These are phyloP conservation scores for Brachionus manjavacas DNA, from an alignment of 1,140 invertebrate genomes.

Conservation along the genomic window DNA sequence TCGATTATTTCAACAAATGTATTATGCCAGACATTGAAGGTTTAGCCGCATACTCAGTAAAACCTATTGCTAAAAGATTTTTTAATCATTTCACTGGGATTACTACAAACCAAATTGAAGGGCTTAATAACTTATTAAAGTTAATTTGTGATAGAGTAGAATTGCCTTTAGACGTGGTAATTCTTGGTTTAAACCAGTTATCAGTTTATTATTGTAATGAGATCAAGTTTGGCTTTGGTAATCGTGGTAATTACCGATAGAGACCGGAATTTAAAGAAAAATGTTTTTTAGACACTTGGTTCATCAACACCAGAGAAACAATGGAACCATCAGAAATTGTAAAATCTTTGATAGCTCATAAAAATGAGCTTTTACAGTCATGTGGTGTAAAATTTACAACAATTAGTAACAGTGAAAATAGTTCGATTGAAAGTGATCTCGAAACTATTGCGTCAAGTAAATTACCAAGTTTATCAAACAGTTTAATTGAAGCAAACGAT, in stretches of 20 bases:
- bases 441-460: neutral
- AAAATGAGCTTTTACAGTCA: neutral
- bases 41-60: too few relatives aligned
- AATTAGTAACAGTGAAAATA: neutral
- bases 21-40: too few relatives aligned
- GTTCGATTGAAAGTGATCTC: neutral
- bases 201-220: neutral
- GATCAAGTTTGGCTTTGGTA: neutral
- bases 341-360: neutral
- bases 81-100: too few relatives aligned
- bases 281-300: neutral
- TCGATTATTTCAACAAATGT: too few relatives aligned
- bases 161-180: neutral
- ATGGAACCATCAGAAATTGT: neutral
- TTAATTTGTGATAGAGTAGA: neutral
- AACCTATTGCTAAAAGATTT: too few relatives aligned
- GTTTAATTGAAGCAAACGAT: neutral
- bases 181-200: neutral
- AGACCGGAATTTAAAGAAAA: neutral
- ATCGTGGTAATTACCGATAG: neutral
- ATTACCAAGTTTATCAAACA: neutral
- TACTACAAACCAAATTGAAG: too few relatives aligned
- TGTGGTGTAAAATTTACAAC: neutral
- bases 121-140: too few relatives aligned
- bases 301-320: neutral